These are phyloP conservation scores for Phataginus tricuspis DNA, from an alignment of 2,797 vertebrate genomes.

Conservation along the genomic window DNA sequence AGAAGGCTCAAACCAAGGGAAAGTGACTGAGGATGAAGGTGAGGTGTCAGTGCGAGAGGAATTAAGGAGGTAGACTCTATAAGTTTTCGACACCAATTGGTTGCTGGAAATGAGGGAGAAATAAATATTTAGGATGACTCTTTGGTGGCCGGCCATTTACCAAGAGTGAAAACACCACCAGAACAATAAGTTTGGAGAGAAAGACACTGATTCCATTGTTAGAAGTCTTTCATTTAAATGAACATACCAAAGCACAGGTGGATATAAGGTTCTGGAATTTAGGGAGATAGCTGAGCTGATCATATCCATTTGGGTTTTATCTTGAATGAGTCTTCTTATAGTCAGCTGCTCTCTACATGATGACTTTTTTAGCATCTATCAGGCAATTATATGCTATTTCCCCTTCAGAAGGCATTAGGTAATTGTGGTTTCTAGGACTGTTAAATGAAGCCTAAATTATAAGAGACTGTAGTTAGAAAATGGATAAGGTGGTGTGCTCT, in stretches of 20 bases:
- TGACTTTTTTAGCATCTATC: slow-evolving; percentile 1
- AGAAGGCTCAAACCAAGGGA: not conserved
- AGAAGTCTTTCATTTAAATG: not conserved
- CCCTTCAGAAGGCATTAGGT: not conserved
- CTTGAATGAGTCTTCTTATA: slow-evolving; percentile 5
- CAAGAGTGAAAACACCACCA: not conserved
- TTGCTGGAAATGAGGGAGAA: not conserved
- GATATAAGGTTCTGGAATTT: not conserved
- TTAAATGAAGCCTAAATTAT: slow-evolving; percentile 22
- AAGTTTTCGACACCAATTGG: not conserved
- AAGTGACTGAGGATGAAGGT: not conserved
- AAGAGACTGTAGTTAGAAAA: not conserved
- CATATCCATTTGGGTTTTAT: not conserved
- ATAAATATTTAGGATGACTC: not conserved
- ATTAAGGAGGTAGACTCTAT: not conserved
- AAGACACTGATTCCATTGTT: not conserved
- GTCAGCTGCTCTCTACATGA: not conserved
- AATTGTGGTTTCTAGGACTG: not conserved
- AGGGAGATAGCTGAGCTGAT: not conserved
- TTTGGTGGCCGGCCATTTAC: not conserved
- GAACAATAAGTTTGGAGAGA: not conserved
- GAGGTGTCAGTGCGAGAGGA: not conserved
- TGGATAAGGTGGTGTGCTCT: not conserved
- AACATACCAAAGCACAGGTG: not conserved
- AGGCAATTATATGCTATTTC: not conserved